Percentiles rank a stretch among this genome's conserved stretches.
phyloP scores from a whole-genome alignment of 2,113 vertebrate genomes.

The Sterrhoptilus dennistouni region DNA sequence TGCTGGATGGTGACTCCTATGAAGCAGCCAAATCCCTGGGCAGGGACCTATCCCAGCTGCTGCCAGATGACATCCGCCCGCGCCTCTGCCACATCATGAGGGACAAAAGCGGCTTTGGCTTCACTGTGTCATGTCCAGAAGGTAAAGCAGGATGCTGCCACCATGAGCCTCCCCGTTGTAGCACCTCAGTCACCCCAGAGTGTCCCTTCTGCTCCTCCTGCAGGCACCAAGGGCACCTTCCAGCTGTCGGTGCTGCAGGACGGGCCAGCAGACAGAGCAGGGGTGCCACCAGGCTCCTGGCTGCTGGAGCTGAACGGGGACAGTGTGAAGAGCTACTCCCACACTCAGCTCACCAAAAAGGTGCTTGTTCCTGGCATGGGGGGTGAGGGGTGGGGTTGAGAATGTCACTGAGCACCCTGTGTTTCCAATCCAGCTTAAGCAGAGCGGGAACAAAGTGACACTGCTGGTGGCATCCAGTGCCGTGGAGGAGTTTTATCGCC shows the following conservation, averaged over 20 bases:
- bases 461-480: conserved; percentile 84
- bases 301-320: conserved; percentile 89
- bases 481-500: conserved; percentile 78
- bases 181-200: fast-evolving
- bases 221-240: conserved; percentile 81
- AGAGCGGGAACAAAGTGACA: conserved; percentile 75
- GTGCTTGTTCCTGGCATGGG: conserved; percentile 27
- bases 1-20: conserved; percentile 71
- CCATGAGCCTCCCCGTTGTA: fast-evolving
- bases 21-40: conserved; percentile 61
- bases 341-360: conserved; percentile 73
- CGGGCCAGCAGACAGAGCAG: conserved; percentile 84
- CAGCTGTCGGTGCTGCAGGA: conserved; percentile 73
- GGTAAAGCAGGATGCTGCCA: background rate
- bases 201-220: background rate
- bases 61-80: conserved; percentile 64
- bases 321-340: conserved; percentile 72
- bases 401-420: fast-evolving
- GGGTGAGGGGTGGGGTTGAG: fast-evolving
- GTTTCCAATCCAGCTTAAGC: conserved; percentile 76
- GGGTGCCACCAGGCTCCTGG: conserved; percentile 80
- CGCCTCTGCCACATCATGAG: conserved; percentile 80
- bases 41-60: conserved; percentile 43
- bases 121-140: conserved; percentile 69
- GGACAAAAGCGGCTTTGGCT: conserved; percentile 80